A percentile compares a stretch with the other conserved stretches of the same genome.
These are phyloP conservation scores for Parambassis ranga DNA, from an alignment of 2,797 vertebrate species.

Conservation along the genomic window DNA sequence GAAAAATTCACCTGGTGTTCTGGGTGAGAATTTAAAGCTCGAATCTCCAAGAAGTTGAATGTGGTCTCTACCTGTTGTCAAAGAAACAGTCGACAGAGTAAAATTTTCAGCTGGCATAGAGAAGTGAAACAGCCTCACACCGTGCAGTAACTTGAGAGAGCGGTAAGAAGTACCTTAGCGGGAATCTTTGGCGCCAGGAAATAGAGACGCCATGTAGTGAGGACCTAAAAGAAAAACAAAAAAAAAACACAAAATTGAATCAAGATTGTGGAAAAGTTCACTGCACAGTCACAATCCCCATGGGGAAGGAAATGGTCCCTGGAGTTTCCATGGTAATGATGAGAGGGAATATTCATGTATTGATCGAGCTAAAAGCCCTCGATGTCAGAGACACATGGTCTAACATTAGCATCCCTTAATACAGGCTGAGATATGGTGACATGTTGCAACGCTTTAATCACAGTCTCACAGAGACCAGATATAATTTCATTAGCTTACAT, in stretches of 20 bases:
- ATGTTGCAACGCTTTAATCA: slow-evolving; percentile 23
- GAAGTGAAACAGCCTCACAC: background rate
- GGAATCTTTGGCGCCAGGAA: slow-evolving; percentile 83
- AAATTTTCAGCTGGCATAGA: background rate
- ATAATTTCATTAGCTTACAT: slow-evolving; percentile 25
- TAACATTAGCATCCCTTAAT: slow-evolving; percentile 10
- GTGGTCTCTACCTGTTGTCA: slow-evolving; percentile 82
- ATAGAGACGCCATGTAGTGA: slow-evolving; percentile 86
- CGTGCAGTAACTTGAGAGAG: background rate
- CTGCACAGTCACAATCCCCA: slow-evolving; percentile 10
- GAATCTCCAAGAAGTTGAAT: slow-evolving; percentile 89
- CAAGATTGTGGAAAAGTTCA: slow-evolving; percentile 43
- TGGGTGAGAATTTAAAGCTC: slow-evolving; percentile 83
- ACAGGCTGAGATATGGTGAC: slow-evolving; percentile 1
- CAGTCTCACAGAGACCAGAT: slow-evolving; percentile 4
- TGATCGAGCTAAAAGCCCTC: slow-evolving; percentile 61
- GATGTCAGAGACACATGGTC: slow-evolving; percentile 23
- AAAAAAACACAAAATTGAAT: slow-evolving; percentile 20
- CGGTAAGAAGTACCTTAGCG: slow-evolving; percentile 68
- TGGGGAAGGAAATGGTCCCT: slow-evolving; percentile 19
- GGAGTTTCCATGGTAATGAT: slow-evolving; percentile 61
- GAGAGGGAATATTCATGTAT: slow-evolving; percentile 46
- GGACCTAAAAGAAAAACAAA: slow-evolving; percentile 69
- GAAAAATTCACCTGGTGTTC: slow-evolving; percentile 82
- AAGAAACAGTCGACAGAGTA: background rate